A percentile compares a stretch with the other conserved stretches of the same genome.
phyloP scores from a whole-genome alignment of 2,888 invertebrate species.

The Nomada flava region DNA sequence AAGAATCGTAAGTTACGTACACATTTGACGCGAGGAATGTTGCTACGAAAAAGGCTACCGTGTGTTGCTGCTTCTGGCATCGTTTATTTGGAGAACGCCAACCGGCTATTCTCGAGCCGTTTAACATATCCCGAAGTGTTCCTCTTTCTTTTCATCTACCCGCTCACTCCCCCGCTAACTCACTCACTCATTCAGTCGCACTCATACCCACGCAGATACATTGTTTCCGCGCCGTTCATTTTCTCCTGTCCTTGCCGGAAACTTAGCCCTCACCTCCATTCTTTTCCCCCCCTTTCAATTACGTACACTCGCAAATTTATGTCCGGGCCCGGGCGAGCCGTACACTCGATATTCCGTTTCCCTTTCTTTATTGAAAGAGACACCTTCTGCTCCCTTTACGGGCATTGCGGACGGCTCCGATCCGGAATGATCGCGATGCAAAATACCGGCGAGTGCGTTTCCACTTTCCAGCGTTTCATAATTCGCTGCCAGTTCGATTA shows the following conservation, averaged over 20 bases:
- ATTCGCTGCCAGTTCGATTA: conserved; percentile 28
- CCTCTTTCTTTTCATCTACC: conserved; percentile 34
- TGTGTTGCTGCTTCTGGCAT: conserved; percentile 50
- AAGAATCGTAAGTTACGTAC: conserved; percentile 34
- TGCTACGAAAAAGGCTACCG: conserved; percentile 43
- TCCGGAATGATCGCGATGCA: conserved; percentile 63
- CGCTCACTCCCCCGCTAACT: background rate
- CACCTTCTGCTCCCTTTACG: conserved; percentile 60
- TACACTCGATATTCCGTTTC: conserved; percentile 78
- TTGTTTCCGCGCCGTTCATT: conserved; percentile 31
- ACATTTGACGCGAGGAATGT: conserved; percentile 44
- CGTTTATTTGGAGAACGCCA: conserved; percentile 79
- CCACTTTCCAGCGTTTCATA: conserved; percentile 28
- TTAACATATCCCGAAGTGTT: conserved; percentile 78
- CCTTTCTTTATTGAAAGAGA: conserved; percentile 74
- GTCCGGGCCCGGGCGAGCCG: conserved; percentile 73
- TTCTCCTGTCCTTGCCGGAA: too few relatives aligned
- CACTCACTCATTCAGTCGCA: too few relatives aligned
- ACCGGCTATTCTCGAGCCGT: conserved; percentile 77
- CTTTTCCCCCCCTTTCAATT: conserved; percentile 82
- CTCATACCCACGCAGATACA: background rate
- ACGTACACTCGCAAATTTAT: conserved; percentile 83
- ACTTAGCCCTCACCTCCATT: conserved; percentile 17
- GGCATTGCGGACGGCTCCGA: conserved; percentile 40
- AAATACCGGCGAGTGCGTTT: conserved; percentile 40